Base-by-base conservation (phyloP, 2,113 vertebrate species). In the Pseudorectes ferrugineus region DNA sequence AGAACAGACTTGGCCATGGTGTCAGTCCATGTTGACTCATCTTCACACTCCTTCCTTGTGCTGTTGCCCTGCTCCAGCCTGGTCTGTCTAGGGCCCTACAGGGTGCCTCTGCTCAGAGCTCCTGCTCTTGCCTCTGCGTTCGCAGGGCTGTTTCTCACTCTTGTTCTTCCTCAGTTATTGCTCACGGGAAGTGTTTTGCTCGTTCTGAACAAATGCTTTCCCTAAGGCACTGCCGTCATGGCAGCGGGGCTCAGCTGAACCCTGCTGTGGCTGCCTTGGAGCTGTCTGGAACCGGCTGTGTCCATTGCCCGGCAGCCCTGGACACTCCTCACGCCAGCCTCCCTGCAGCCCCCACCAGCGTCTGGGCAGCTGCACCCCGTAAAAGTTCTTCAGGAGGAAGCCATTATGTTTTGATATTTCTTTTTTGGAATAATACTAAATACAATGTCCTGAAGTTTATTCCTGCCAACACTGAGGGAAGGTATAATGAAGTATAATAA, bases 281-380 rank as follows among this genome's bases (percentile, higher is more conserved):
- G 31, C 43, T 0, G 9, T 22, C 54, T 82, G 85, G 58, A 42
- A 9, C 24, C 0, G 1, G 26, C 49, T 6, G 21, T 36, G 49
- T 24, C 52, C 5, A 9, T 9, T 29, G 20, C 2, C 2, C 9
- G 7, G 65, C 59, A 65, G 36, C 21, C 12, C 25, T 0, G 0
- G 42, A 15, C 5, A 1, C 38, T 67, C 11, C 57, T 58, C 52
- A 19, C 2, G 1, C 36, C 13, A 24, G 18, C 17, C 1, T 2
- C 42, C 42, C 16, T 52, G n/a, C 61, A 71, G 51, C n/a, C 15
- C 6, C 38, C 0, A 2, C 28, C 15, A 14, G 10, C 2, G 0
- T 35, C 43, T 22, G 49, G 67, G 24, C 38, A 40, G 24, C 40
- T 55, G 61, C 13, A 31, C 21, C 28, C 1, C 0, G 3, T 49